A percentile compares a stretch with the other conserved stretches of the same genome.
These are phyloP conservation scores for Columba guinea DNA, from an alignment of 2,797 vertebrate genomes.

Conservation along the genomic window DNA sequence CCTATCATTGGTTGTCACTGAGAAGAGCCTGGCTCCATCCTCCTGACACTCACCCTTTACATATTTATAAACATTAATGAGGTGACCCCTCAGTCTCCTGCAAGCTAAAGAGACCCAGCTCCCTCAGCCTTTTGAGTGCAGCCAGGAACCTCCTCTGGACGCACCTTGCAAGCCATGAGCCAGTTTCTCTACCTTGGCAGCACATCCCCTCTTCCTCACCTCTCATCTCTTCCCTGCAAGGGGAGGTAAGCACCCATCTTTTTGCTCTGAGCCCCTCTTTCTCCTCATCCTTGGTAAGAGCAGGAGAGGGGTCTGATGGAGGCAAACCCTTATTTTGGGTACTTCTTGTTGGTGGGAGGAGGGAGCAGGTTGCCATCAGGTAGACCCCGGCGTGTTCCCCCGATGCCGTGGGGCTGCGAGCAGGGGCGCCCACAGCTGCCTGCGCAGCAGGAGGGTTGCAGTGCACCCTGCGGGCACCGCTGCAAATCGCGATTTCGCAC, in stretches of 20 bases:
- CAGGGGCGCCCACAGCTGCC: neutral
- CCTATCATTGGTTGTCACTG: too few relatives aligned
- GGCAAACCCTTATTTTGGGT: neutral
- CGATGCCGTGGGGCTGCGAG: rapidly evolving
- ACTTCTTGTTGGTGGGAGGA: neutral
- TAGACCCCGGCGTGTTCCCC: neutral
- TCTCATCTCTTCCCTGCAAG: neutral
- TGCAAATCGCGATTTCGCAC: neutral
- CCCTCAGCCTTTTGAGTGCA: rapidly evolving
- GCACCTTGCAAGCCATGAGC: neutral
- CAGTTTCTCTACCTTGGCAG: rapidly evolving
- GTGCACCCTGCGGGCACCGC: rapidly evolving
- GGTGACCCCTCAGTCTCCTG: too few relatives aligned
- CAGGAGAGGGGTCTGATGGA: neutral
- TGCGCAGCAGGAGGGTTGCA: neutral
- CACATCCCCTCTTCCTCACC: neutral
- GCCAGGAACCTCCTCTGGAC: neutral
- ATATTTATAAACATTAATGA: too few relatives aligned
- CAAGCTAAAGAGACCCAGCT: too few relatives aligned
- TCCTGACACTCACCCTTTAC: too few relatives aligned
- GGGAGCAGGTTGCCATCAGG: rapidly evolving
- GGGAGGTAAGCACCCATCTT: rapidly evolving
- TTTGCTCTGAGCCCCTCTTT: neutral
- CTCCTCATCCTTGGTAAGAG: neutral
- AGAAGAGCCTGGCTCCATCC: too few relatives aligned